Percentiles rank a stretch among this genome's conserved stretches.
These are phyloP conservation scores for Synergus japonicus DNA, from an alignment of 2,888 invertebrate genomes.

Conservation along the genomic window DNA sequence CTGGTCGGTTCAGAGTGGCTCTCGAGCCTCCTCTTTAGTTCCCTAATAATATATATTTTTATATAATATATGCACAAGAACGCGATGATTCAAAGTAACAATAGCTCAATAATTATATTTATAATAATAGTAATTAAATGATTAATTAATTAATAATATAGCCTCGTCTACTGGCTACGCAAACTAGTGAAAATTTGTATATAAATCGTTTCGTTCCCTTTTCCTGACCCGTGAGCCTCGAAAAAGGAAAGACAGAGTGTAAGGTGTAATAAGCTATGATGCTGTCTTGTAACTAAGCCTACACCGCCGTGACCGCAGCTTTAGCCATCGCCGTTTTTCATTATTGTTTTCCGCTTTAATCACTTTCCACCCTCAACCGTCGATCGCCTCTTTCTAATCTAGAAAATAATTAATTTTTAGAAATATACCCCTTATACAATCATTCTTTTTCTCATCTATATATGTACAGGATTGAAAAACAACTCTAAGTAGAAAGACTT, in stretches of 20 bases:
- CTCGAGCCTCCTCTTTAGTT: slow-evolving; percentile 38
- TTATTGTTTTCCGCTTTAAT: slow-evolving; percentile 45
- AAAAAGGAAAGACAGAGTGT: slow-evolving; percentile 63
- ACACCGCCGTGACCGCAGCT: slow-evolving; percentile 54
- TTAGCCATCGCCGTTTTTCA: slow-evolving; percentile 49
- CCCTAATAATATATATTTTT: slow-evolving; percentile 43
- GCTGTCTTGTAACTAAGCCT: slow-evolving; percentile 71
- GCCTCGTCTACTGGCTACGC: slow-evolving; percentile 74
- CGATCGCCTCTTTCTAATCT: slow-evolving; percentile 42
- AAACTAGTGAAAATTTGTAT: slow-evolving; percentile 70
- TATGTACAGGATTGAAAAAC: slow-evolving; percentile 28
- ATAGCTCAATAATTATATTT: slow-evolving; percentile 48
- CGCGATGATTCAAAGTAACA: slow-evolving; percentile 51
- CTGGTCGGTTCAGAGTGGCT: slow-evolving; percentile 43
- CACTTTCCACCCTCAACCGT: slow-evolving; percentile 41
- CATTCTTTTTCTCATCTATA: slow-evolving; percentile 13
- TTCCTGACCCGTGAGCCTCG: slow-evolving; percentile 36
- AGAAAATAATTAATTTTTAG: slow-evolving; percentile 13
- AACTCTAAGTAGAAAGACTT: slow-evolving; percentile 37
- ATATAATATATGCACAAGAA: slow-evolving; percentile 64
- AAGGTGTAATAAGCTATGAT: slow-evolving; percentile 74
- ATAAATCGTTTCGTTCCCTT: slow-evolving; percentile 49
- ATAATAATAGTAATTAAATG: slow-evolving; percentile 65
- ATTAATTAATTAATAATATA: slow-evolving; percentile 70
- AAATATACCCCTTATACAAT: not conserved